These are phyloP conservation scores for Neuroscelio doddi DNA, from an alignment of 2,888 invertebrate species.

Conservation along the genomic window DNA sequence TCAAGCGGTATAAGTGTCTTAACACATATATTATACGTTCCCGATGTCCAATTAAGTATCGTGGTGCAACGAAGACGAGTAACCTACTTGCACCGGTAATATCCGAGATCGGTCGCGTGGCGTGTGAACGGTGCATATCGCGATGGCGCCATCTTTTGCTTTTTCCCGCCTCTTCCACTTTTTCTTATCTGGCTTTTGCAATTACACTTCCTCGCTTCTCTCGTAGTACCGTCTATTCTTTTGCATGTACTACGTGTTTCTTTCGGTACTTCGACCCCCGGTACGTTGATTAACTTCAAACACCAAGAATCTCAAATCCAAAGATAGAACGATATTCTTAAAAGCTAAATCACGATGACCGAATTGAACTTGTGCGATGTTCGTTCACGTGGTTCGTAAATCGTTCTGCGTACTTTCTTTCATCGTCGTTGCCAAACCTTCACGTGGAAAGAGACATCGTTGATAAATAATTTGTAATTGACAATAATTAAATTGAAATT, in stretches of 20 bases:
- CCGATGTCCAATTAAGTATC: slow-evolving; percentile 61
- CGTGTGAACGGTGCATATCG: slow-evolving; percentile 63
- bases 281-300: slow-evolving; percentile 20
- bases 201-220: slow-evolving; percentile 27
- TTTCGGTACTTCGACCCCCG: slow-evolving; percentile 12
- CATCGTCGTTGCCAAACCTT: too few relatives aligned
- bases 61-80: slow-evolving; percentile 63
- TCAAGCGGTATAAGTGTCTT: slow-evolving; percentile 24
- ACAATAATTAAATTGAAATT: too few relatives aligned
- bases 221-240: slow-evolving; percentile 2
- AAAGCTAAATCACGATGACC: too few relatives aligned
- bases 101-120: slow-evolving; percentile 54
- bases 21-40: slow-evolving; percentile 23
- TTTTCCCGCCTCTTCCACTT: slow-evolving; percentile 36
- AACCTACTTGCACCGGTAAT: slow-evolving; percentile 61
- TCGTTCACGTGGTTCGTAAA: too few relatives aligned
- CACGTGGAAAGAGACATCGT: too few relatives aligned
- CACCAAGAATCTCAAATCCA: background rate
- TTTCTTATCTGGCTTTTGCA: slow-evolving; percentile 33
- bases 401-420: too few relatives aligned
- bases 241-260: background rate
- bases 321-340: too few relatives aligned
- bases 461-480: too few relatives aligned
- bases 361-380: too few relatives aligned
- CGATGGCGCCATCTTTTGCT: slow-evolving; percentile 58